phyloP scores from a whole-genome alignment of 2,888 invertebrate species.

The Agrypnus murinus region DNA sequence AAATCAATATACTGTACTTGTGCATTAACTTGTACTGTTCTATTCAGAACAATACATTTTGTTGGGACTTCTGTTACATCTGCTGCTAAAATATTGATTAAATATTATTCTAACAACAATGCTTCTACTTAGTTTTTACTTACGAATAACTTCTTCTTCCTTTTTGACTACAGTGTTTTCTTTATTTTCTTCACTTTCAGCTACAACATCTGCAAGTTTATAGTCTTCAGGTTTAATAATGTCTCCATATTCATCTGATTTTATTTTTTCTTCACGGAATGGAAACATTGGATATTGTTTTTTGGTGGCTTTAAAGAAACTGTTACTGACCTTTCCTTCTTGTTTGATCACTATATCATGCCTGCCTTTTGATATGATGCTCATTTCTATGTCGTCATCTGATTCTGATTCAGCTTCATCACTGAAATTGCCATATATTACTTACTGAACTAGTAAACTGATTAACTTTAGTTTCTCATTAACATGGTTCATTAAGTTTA shows the following conservation, averaged over 20 bases:
- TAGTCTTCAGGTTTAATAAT: slow-evolving; percentile 95
- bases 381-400: slow-evolving; percentile 89
- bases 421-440: slow-evolving; percentile 66
- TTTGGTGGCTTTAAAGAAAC: slow-evolving; percentile 91
- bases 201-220: slow-evolving; percentile 83
- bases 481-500: no score
- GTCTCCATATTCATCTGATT: slow-evolving; percentile 97
- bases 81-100: slow-evolving; percentile 61
- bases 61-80: slow-evolving; percentile 87
- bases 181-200: slow-evolving; percentile 81
- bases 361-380: slow-evolving; percentile 84
- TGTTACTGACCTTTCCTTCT: slow-evolving; percentile 77
- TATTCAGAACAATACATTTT: slow-evolving; percentile 86
- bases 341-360: slow-evolving; percentile 93
- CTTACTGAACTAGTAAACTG: background rate
- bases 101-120: no score
- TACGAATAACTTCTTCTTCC: slow-evolving; percentile 72
- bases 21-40: slow-evolving; percentile 87
- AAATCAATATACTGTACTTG: slow-evolving; percentile 96
- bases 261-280: slow-evolving; percentile 91
- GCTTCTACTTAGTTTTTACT: no score
- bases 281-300: slow-evolving; percentile 98
- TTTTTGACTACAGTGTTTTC: slow-evolving; percentile 79
- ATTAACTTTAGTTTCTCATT: no score
- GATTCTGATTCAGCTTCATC: slow-evolving; percentile 87